Evolutionary conservation across 2,797 vertebrate species (phyloP).

Genomic region (Gallirallus australis): DNA sequence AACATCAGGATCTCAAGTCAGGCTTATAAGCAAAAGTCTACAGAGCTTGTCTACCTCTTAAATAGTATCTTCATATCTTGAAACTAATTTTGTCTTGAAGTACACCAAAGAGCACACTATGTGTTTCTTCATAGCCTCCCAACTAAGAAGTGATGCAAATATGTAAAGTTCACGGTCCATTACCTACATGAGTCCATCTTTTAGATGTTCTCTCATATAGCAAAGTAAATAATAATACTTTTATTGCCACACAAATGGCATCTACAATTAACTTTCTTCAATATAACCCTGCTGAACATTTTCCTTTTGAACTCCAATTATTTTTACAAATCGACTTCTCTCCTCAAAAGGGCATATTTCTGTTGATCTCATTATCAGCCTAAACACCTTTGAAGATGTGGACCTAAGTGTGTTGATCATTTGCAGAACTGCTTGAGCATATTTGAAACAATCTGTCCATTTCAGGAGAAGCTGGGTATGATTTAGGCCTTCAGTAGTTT

Average conservation of each 20-base stretch:
- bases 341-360: neutral
- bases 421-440: neutral
- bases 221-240: neutral
- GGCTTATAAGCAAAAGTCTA: neutral
- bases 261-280: neutral
- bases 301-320: neutral
- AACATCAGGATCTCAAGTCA: neutral
- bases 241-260: neutral
- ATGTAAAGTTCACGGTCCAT: fast-evolving
- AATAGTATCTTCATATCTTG: neutral
- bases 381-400: neutral
- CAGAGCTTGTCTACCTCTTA: neutral
- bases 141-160: neutral
- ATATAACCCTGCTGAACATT: neutral
- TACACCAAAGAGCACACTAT: neutral
- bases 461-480: neutral
- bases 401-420: neutral
- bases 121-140: neutral
- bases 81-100: neutral
- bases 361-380: neutral
- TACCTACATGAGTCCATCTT: neutral
- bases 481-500: neutral
- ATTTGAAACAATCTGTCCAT: neutral
- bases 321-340: neutral
- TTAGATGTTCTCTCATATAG: neutral